Conservation (phyloP, 1,140 invertebrate species). For the Temnothorax longispinosus region DNA sequence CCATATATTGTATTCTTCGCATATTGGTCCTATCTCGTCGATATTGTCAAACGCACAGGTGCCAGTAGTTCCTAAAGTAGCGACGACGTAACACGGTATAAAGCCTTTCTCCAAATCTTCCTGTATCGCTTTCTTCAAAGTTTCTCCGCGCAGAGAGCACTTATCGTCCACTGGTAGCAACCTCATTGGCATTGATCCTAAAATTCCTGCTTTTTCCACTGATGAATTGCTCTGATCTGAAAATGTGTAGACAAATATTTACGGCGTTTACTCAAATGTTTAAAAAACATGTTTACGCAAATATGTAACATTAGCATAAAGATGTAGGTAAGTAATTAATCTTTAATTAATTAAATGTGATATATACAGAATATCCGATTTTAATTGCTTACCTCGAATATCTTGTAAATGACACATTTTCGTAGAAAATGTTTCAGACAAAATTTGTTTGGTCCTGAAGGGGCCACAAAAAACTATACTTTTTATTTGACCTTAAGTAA, state of each 20-base stretch:
- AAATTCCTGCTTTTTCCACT: conserved; percentile 94
- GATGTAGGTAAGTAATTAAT: not conserved
- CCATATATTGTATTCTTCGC: conserved; percentile 92
- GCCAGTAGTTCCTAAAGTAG: conserved; percentile 96
- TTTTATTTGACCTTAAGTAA: no score
- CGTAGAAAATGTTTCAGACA: no score
- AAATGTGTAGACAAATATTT: not conserved
- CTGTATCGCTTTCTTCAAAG: conserved; percentile 90
- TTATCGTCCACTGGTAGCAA: conserved; percentile 92
- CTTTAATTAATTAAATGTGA: no score
- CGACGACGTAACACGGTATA: conserved; percentile 93
- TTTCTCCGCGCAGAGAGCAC: conserved; percentile 91
- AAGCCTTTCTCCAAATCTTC: conserved; percentile 90
- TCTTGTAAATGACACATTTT: no score
- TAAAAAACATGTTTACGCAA: not conserved
- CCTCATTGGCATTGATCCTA: conserved; percentile 93
- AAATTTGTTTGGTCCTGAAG: no score
- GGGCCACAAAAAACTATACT: no score
- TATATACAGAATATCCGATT: no score
- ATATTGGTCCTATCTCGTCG: conserved; percentile 92
- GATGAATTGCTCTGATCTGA: conserved; percentile 95
- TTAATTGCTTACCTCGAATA: no score
- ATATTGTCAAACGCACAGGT: conserved; percentile 97
- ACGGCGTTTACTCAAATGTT: no score
- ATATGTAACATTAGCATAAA: not conserved